Evolutionary conservation across 1,140 invertebrate genomes (phyloP).

Genomic region (Asobara japonica): DNA sequence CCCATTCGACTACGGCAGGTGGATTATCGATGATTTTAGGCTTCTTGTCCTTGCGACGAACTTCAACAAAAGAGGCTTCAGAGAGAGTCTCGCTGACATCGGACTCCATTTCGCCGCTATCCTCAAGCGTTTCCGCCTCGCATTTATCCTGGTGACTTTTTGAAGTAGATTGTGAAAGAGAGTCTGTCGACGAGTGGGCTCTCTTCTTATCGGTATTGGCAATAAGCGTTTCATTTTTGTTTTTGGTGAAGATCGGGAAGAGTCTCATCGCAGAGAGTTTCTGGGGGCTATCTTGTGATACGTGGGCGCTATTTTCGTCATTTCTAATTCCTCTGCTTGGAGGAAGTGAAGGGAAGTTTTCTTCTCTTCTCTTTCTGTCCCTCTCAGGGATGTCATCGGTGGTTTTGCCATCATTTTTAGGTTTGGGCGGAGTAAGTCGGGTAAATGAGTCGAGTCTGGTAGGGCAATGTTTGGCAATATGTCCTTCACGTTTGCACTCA

Average conservation of each 20-base stretch:
- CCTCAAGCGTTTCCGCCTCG: neutral
- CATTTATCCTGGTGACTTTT: neutral
- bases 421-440: conserved; percentile 51
- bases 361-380: too few species aligned
- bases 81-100: neutral
- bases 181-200: neutral
- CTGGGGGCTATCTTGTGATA: too few species aligned
- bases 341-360: too few species aligned
- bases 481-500: neutral
- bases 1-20: neutral
- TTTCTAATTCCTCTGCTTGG: too few species aligned
- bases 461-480: neutral
- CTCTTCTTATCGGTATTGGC: too few species aligned
- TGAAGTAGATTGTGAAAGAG: neutral
- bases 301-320: too few species aligned
- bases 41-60: neutral
- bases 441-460: neutral
- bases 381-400: neutral
- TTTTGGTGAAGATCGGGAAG: too few species aligned
- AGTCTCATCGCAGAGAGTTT: too few species aligned
- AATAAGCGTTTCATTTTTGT: too few species aligned
- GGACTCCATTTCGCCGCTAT: neutral
- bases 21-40: neutral
- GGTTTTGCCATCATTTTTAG: neutral
- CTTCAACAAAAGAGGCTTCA: neutral